Percentiles rank a stretch among this genome's conserved stretches.
Evolutionary conservation across 1,140 invertebrate genomes (phyloP).

Genomic region (Trichonephila inaurata): DNA sequence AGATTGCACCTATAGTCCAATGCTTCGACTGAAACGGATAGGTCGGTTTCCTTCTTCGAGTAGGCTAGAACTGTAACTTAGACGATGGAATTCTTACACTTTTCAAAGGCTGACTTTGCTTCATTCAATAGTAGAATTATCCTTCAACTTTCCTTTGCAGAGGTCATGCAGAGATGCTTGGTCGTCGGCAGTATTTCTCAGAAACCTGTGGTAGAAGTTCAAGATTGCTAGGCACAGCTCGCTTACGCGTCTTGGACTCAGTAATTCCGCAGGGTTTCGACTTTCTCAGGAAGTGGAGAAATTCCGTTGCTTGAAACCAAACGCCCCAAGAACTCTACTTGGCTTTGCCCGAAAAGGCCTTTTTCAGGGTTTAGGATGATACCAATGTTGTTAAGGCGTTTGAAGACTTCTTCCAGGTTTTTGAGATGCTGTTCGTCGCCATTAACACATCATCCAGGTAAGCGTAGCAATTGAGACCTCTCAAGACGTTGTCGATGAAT

Average conservation of each 20-base stretch:
- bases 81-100: background rate
- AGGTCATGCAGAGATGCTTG: background rate
- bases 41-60: background rate
- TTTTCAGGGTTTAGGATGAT: background rate
- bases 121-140: background rate
- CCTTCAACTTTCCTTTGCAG: background rate
- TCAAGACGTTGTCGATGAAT: background rate
- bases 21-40: background rate
- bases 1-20: background rate
- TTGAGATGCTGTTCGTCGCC: background rate
- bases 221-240: constrained; percentile 79
- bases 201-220: constrained; percentile 80
- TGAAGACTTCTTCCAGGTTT: background rate
- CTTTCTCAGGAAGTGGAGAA: constrained; percentile 76
- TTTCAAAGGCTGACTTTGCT: background rate
- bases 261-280: constrained; percentile 80
- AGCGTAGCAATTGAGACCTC: background rate
- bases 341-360: background rate
- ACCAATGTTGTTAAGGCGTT: background rate
- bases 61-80: background rate
- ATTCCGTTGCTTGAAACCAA: background rate
- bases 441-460: constrained; percentile 32
- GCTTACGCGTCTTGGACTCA: constrained; percentile 75
- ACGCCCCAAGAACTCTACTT: background rate
- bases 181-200: constrained; percentile 71